These are phyloP conservation scores for Ormyrus thymus DNA, from an alignment of 2,888 invertebrate species.

Conservation along the genomic window DNA sequence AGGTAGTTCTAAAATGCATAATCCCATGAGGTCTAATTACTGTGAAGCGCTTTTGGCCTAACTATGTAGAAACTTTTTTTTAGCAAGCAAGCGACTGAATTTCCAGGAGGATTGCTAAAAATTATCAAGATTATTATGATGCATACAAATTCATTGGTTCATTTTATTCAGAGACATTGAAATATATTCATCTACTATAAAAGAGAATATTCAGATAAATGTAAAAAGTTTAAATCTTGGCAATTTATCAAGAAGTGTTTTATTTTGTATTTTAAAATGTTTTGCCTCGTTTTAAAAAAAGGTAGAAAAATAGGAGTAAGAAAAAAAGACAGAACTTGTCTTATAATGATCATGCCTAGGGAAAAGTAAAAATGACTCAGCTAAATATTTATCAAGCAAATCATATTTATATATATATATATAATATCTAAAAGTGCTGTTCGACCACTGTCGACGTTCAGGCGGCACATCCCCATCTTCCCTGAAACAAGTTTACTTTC, in stretches of 20 bases:
- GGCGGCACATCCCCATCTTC: conserved; percentile 60
- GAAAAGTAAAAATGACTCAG: conserved; percentile 31
- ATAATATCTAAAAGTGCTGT: conserved; percentile 57
- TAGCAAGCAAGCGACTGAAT: conserved; percentile 1
- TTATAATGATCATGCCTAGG: conserved; percentile 47
- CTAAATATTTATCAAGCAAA: conserved; percentile 44
- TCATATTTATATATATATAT: conserved; percentile 24
- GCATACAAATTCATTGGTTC: too few relatives aligned
- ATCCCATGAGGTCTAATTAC: background rate
- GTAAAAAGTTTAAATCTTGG: too few relatives aligned
- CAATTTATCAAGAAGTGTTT: too few relatives aligned
- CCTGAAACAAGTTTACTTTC: background rate
- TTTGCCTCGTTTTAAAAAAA: too few relatives aligned
- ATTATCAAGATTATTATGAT: too few relatives aligned
- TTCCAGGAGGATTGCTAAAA: background rate
- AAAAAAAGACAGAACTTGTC: background rate
- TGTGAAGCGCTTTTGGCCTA: background rate
- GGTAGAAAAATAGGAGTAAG: background rate
- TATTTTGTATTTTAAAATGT: too few relatives aligned
- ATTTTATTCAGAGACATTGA: too few relatives aligned
- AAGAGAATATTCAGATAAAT: too few relatives aligned
- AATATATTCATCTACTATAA: too few relatives aligned
- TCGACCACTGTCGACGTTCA: conserved; percentile 58
- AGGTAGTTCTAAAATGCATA: conserved; percentile 2
- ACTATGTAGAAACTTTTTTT: conserved; percentile 4